Conservation (phyloP, 2,888 invertebrate species). For the Drosophila macrothrix region DNA sequence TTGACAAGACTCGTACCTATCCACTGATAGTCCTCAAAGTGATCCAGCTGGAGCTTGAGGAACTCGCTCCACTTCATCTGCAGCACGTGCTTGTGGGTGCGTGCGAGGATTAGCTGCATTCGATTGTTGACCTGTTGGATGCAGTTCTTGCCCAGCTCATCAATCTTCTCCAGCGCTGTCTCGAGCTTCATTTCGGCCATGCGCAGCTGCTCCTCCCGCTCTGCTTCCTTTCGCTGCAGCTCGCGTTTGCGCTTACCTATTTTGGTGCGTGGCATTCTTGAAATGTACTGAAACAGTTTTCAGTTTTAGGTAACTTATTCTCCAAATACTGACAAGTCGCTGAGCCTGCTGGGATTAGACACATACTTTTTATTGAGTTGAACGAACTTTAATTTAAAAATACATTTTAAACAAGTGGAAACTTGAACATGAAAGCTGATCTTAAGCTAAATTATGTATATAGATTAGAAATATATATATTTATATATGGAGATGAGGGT, state of each 20-base stretch:
- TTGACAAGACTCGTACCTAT: not conserved
- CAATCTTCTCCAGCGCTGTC: slow-evolving; percentile 62
- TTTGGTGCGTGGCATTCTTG: slow-evolving; percentile 82
- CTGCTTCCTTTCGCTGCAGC: slow-evolving; percentile 55
- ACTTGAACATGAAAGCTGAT: slow-evolving; percentile 19
- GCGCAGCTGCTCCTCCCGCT: slow-evolving; percentile 71
- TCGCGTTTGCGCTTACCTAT: slow-evolving; percentile 79
- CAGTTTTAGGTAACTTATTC: too few relatives aligned
- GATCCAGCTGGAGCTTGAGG: slow-evolving; percentile 43
- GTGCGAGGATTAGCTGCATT: slow-evolving; percentile 52
- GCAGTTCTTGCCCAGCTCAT: slow-evolving; percentile 50
- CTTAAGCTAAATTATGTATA: slow-evolving; percentile 31
- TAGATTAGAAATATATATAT: slow-evolving; percentile 10
- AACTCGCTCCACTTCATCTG: slow-evolving; percentile 75
- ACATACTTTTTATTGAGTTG: slow-evolving; percentile 41
- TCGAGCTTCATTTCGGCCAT: slow-evolving; percentile 76
- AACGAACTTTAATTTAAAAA: slow-evolving; percentile 27
- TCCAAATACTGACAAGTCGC: not conserved
- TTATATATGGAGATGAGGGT: slow-evolving; percentile 3
- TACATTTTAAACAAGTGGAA: slow-evolving; percentile 30
- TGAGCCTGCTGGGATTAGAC: slow-evolving; percentile 29
- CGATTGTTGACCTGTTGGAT: slow-evolving; percentile 48
- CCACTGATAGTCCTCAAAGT: slow-evolving; percentile 33
- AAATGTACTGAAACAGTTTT: not conserved
- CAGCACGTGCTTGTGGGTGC: slow-evolving; percentile 54